Evolutionary conservation across 2,113 vertebrate species (phyloP).

Genomic region (Phyllostomus hastatus): DNA sequence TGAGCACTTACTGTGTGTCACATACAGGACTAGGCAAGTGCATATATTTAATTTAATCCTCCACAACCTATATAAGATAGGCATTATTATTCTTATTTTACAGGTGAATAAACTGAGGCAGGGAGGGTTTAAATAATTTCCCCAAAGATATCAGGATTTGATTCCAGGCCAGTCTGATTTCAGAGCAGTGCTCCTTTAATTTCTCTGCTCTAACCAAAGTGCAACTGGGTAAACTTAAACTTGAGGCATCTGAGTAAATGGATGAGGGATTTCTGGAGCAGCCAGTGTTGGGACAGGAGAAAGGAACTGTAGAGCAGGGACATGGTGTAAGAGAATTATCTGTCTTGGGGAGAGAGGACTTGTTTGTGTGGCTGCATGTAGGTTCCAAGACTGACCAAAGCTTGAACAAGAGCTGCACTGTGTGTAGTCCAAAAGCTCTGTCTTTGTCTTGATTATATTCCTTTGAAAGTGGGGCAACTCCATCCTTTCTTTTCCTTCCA

Average conservation of each 20-base stretch:
- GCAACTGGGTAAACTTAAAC: not conserved
- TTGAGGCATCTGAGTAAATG: not conserved
- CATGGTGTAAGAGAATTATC: not conserved
- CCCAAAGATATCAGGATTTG: not conserved
- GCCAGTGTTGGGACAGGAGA: not conserved
- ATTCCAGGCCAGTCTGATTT: not conserved
- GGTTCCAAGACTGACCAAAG: not conserved
- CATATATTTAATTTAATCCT: not conserved
- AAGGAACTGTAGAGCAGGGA: not conserved
- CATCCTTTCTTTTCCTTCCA: not conserved
- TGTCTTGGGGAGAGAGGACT: not conserved
- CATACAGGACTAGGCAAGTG: not conserved
- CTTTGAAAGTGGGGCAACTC: not conserved
- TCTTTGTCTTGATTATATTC: not conserved
- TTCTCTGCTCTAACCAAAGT: not conserved
- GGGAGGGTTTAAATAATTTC: not conserved
- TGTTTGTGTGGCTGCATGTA: not conserved
- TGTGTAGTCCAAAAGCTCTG: not conserved
- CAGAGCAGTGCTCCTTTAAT: not conserved
- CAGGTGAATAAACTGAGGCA: not conserved
- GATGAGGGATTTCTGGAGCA: not conserved
- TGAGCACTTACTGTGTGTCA: not conserved
- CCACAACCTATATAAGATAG: not conserved
- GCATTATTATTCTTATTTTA: not conserved
- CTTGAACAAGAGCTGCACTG: accelerated